Evolutionary conservation across 2,113 vertebrate species (phyloP).

Genomic region (Amphiprion percula): DNA sequence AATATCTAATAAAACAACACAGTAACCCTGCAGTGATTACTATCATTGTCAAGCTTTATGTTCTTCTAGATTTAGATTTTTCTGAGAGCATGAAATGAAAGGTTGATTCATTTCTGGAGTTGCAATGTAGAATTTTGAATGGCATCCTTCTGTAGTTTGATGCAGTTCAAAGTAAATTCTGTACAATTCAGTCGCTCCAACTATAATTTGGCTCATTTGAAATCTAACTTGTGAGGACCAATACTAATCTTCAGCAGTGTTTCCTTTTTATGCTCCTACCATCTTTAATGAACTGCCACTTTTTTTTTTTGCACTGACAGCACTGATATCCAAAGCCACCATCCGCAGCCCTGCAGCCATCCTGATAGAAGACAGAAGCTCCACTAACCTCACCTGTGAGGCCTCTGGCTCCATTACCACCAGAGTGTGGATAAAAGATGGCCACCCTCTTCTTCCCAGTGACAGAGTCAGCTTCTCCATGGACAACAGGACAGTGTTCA

Average conservation of each 20-base stretch:
- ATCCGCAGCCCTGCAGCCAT: conserved; percentile 52
- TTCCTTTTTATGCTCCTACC: background rate
- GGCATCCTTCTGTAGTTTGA: too few species aligned
- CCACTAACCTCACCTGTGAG: conserved; percentile 71
- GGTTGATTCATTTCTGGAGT: too few species aligned
- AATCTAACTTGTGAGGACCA: too few species aligned
- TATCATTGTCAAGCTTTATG: too few species aligned
- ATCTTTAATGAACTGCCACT: background rate
- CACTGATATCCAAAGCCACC: conserved; percentile 40
- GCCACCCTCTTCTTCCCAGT: conserved; percentile 32
- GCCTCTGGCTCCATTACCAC: conserved; percentile 62
- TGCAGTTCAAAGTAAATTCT: too few species aligned
- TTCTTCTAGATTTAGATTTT: too few species aligned
- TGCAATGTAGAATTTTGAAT: too few species aligned
- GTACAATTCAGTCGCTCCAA: too few species aligned
- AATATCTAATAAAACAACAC: too few species aligned
- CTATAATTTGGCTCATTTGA: too few species aligned
- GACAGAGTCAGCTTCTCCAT: conserved; percentile 57
- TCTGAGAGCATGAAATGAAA: too few species aligned
- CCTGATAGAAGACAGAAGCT: conserved; percentile 69
- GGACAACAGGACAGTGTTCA: conserved; percentile 59
- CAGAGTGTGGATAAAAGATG: conserved; percentile 71
- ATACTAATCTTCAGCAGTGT: background rate
- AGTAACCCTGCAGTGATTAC: too few species aligned
- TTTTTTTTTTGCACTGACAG: conserved; percentile 37